These are phyloP conservation scores for Globodera rostochiensis DNA, from an alignment of 1,140 invertebrate genomes.

Conservation along the genomic window DNA sequence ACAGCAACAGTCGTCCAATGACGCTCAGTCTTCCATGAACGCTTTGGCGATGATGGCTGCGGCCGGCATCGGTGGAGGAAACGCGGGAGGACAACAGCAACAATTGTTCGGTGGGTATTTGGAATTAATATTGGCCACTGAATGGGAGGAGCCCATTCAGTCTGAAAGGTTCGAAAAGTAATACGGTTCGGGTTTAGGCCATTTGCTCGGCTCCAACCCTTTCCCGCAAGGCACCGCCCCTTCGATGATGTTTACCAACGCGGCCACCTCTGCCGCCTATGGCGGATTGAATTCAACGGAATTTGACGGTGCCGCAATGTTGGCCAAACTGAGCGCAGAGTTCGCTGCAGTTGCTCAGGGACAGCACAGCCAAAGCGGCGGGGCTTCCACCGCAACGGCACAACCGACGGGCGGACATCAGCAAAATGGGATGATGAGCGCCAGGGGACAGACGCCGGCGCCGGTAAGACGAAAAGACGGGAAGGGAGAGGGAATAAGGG, in stretches of 20 bases:
- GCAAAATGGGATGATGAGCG: neutral
- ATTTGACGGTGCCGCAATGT: slow-evolving; percentile 19
- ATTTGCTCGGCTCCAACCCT: slow-evolving; percentile 20
- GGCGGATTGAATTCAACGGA: slow-evolving; percentile 6
- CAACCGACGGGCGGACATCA: slow-evolving; percentile 6
- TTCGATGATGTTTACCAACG: slow-evolving; percentile 5
- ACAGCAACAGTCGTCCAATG: slow-evolving; percentile 7
- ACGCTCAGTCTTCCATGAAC: slow-evolving; percentile 1
- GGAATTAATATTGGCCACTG: neutral
- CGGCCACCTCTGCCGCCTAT: slow-evolving; percentile 1
- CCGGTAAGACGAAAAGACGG: neutral
- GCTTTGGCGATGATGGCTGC: slow-evolving; percentile 6
- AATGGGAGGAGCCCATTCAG: too few relatives aligned
- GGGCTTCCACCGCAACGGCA: neutral
- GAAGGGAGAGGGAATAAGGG: neutral
- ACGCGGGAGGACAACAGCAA: slow-evolving; percentile 22
- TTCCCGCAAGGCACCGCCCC: neutral
- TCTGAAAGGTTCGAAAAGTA: neutral
- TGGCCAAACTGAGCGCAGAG: slow-evolving; percentile 30
- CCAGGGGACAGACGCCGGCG: slow-evolving; percentile 13
- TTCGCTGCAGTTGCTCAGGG: slow-evolving; percentile 18
- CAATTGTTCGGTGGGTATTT: slow-evolving; percentile 20
- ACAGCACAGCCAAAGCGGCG: slow-evolving; percentile 3
- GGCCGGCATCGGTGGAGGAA: neutral
- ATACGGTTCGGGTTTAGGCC: neutral